Conservation (phyloP, 2,888 invertebrate species). For the Caenorhabditis auriculariae region DNA sequence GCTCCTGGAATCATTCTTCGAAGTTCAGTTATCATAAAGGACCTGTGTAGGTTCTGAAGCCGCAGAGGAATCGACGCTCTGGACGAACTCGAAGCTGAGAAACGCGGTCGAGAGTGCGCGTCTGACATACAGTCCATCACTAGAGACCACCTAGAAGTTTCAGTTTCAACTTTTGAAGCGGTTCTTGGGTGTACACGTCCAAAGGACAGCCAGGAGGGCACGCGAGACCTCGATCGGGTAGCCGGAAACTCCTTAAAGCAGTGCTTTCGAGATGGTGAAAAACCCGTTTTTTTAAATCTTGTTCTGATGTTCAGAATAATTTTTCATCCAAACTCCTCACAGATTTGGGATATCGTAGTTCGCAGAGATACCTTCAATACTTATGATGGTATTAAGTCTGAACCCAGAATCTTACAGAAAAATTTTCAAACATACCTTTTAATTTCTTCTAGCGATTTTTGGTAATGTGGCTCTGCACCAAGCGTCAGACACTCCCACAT, state of each 20-base stretch:
- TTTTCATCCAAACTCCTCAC: not conserved
- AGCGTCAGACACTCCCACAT: conserved; percentile 59
- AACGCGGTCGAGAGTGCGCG: conserved; percentile 54
- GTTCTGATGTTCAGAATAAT: not conserved
- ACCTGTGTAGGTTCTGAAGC: conserved; percentile 15
- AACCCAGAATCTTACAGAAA: no score
- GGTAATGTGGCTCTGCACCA: conserved; percentile 58
- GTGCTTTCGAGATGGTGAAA: not conserved
- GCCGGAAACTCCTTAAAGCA: conserved; percentile 37
- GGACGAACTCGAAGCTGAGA: conserved; percentile 22
- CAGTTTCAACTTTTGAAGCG: not conserved
- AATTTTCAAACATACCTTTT: conserved; percentile 33
- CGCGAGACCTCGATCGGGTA: conserved; percentile 52
- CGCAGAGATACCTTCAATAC: no score
- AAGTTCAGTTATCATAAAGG: conserved; percentile 3
- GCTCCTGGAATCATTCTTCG: no score
- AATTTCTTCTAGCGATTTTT: conserved; percentile 55
- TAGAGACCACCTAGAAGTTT: conserved; percentile 42
- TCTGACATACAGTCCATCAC: conserved; percentile 57
- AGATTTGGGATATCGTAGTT: no score
- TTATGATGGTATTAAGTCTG: no score
- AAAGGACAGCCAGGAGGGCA: conserved; percentile 52
- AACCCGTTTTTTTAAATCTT: not conserved
- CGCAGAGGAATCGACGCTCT: conserved; percentile 14
- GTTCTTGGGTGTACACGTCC: conserved; percentile 41